Conservation (phyloP, 2,888 invertebrate species). For the Amaurobius ferox region DNA sequence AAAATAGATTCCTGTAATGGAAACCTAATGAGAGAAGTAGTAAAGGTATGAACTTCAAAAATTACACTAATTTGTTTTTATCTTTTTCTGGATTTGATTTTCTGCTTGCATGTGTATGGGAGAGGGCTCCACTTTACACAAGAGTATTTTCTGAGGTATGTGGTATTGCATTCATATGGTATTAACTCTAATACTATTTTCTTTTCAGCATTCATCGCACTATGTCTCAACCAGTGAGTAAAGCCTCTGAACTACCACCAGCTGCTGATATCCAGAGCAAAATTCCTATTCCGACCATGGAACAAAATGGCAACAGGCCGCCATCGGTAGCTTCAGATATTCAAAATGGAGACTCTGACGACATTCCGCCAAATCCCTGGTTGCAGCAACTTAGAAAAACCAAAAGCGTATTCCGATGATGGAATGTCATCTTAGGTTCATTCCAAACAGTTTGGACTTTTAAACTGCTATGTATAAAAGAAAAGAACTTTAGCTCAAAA, state of each 20-base stretch:
- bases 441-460: neutral
- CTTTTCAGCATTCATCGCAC: constrained; percentile 58
- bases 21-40: too few relatives aligned
- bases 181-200: neutral
- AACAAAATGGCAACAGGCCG: neutral
- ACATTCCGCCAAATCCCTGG: constrained; percentile 82
- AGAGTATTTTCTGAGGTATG: too few relatives aligned
- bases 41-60: too few relatives aligned
- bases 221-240: constrained; percentile 46
- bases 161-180: too few relatives aligned
- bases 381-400: constrained; percentile 92
- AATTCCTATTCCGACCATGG: neutral
- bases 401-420: constrained; percentile 81
- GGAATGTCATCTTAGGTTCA: neutral
- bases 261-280: constrained; percentile 7
- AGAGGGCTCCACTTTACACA: too few relatives aligned
- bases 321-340: constrained; percentile 9
- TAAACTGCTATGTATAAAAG: too few relatives aligned
- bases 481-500: too few relatives aligned
- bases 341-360: constrained; percentile 55
- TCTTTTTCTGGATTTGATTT: too few relatives aligned
- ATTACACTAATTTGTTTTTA: too few relatives aligned
- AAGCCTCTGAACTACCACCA: constrained; percentile 25
- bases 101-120: too few relatives aligned
- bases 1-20: too few relatives aligned